phyloP scores from a whole-genome alignment of 2,113 vertebrate genomes.

The Steatornis caripensis region DNA sequence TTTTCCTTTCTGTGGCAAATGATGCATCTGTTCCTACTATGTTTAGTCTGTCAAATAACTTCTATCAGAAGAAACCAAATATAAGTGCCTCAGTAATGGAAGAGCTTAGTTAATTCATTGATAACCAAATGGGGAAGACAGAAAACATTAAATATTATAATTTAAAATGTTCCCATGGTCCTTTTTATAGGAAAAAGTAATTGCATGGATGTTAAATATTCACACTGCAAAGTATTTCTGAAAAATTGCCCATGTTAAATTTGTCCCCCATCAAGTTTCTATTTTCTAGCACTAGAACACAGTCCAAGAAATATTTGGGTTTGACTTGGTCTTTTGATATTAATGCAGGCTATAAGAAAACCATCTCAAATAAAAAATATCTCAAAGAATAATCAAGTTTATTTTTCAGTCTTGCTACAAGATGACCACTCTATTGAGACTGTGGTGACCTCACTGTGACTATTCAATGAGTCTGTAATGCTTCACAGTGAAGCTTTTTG shows the following conservation, averaged over 20 bases:
- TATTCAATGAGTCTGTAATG: slow-evolving; percentile 17
- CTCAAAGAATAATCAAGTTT: slow-evolving; percentile 51
- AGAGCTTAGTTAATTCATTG: slow-evolving; percentile 12
- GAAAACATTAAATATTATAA: slow-evolving; percentile 36
- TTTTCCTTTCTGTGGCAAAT: background rate
- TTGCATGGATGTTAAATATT: slow-evolving; percentile 52
- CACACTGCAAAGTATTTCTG: slow-evolving; percentile 23
- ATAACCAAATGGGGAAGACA: slow-evolving; percentile 7
- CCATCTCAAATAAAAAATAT: slow-evolving; percentile 1
- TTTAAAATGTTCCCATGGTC: slow-evolving; percentile 27
- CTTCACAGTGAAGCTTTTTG: slow-evolving; percentile 60
- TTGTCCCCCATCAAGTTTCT: slow-evolving; percentile 2
- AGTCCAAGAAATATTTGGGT: slow-evolving; percentile 19
- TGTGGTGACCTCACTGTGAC: slow-evolving; percentile 55
- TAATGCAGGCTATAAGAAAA: slow-evolving; percentile 46
- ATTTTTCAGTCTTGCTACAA: slow-evolving; percentile 59
- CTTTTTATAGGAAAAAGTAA: slow-evolving; percentile 52
- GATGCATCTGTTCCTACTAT: background rate
- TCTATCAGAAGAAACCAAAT: background rate
- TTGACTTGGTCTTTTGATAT: slow-evolving; percentile 32
- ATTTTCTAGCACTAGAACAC: slow-evolving; percentile 22
- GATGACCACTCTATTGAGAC: slow-evolving; percentile 46
- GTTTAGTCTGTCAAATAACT: background rate
- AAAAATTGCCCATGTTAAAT: slow-evolving; percentile 45
- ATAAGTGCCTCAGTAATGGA: background rate